Evolutionary conservation across 2,888 invertebrate species (phyloP).

Genomic region (Lordiphosa fenestrarum): DNA sequence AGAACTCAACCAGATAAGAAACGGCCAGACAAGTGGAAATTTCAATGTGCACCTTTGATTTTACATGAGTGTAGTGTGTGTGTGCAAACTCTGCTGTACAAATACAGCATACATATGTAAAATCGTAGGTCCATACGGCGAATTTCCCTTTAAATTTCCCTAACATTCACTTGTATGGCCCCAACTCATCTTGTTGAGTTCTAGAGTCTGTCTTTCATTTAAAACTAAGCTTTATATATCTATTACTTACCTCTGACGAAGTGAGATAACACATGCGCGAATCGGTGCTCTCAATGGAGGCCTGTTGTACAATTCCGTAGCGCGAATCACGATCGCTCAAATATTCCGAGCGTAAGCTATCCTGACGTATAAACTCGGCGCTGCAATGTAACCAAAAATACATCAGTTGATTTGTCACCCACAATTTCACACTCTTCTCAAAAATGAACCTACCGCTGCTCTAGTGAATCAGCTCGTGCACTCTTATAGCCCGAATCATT

Average conservation of each 20-base stretch:
- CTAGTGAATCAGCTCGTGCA: conserved; percentile 91
- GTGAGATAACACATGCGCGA: conserved; percentile 96
- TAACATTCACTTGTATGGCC: too few relatives aligned
- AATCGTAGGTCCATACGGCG: too few relatives aligned
- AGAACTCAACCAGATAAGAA: too few relatives aligned
- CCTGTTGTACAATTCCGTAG: conserved; percentile 95
- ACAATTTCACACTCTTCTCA: too few relatives aligned
- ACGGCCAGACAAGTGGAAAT: too few relatives aligned
- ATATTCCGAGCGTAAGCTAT: conserved; percentile 93
- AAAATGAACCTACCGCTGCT: conserved; percentile 85
- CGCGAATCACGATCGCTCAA: conserved; percentile 93
- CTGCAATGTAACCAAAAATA: conserved; percentile 81
- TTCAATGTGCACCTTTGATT: too few relatives aligned
- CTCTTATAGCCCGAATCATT: conserved; percentile 94
- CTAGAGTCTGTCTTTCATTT: too few relatives aligned
- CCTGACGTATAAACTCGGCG: conserved; percentile 92
- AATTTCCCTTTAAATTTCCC: too few relatives aligned
- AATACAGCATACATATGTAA: too few relatives aligned
- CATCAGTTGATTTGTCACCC: neutral
- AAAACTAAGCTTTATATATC: neutral
- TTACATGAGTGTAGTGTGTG: too few relatives aligned
- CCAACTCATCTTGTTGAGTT: too few relatives aligned
- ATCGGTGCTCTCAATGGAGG: conserved; percentile 96
- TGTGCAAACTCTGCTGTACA: too few relatives aligned
- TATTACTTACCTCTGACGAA: conserved; percentile 93